Conservation (phyloP, 2,113 vertebrate genomes). For the Oenanthe melanoleuca region DNA sequence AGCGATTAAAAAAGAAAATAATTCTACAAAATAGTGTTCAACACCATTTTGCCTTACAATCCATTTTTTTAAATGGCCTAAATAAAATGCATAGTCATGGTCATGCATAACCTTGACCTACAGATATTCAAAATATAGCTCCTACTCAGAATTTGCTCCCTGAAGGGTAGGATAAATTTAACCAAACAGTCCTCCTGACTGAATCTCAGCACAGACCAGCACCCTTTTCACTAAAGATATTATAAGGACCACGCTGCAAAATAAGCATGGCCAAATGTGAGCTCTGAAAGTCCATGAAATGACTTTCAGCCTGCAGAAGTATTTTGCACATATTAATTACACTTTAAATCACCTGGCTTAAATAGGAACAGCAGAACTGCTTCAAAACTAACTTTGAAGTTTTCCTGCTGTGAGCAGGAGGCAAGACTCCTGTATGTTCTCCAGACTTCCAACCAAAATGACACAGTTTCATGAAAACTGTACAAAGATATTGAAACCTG, state of each 20-base stretch:
- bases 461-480: background rate
- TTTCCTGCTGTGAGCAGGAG: background rate
- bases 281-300: constrained; percentile 21
- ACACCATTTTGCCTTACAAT: background rate
- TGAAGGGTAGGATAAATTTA: background rate
- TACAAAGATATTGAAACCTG: background rate
- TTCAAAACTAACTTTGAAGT: constrained; percentile 48
- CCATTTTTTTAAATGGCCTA: background rate
- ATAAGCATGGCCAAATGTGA: background rate
- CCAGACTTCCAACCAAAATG: background rate
- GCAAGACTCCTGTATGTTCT: background rate
- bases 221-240: background rate
- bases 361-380: constrained; percentile 4
- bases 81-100: background rate
- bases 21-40: background rate
- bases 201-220: background rate
- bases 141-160: background rate
- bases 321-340: constrained; percentile 34
- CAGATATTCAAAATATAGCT: background rate
- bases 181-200: background rate
- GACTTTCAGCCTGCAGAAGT: background rate
- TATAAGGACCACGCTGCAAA: background rate
- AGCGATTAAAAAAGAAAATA: background rate
- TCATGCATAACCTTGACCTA: background rate
- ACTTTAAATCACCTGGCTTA: constrained; percentile 4